Conservation (phyloP, 2,797 vertebrate genomes). For the Aphelocoma californica region DNA sequence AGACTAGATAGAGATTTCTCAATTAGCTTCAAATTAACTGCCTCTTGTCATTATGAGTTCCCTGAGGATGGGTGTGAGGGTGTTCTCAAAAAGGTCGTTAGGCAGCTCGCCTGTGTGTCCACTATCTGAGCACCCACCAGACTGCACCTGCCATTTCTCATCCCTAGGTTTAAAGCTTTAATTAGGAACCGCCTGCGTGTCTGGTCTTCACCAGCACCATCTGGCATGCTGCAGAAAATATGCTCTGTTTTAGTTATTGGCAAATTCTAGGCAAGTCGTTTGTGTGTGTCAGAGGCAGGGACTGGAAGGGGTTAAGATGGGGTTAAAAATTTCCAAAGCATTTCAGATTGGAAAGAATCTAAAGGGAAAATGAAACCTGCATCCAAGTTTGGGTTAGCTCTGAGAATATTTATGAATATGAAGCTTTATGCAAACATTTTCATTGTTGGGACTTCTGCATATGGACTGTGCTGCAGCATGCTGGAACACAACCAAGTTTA, state of each 20-base stretch:
- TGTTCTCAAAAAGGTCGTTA: slow-evolving; percentile 44
- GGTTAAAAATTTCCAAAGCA: not conserved
- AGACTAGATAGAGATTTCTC: slow-evolving; percentile 73
- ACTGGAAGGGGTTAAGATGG: not conserved
- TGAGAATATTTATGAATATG: not conserved
- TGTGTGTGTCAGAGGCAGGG: slow-evolving; percentile 5
- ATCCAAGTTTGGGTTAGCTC: not conserved
- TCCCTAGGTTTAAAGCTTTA: slow-evolving; percentile 74
- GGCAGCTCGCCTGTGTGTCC: slow-evolving; percentile 35
- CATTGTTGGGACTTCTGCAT: not conserved
- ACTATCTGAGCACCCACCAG: slow-evolving; percentile 51
- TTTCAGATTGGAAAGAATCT: not conserved
- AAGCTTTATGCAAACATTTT: not conserved
- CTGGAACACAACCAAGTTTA: not conserved
- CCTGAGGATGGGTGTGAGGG: slow-evolving; percentile 65
- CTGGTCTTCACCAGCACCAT: slow-evolving; percentile 75
- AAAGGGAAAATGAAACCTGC: not conserved
- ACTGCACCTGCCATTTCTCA: slow-evolving; percentile 66
- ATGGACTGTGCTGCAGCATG: not conserved
- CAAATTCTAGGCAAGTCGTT: slow-evolving; percentile 52
- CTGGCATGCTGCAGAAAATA: slow-evolving; percentile 68
- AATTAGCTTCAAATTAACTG: slow-evolving; percentile 80
- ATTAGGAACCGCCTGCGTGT: slow-evolving; percentile 73
- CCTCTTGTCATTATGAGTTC: slow-evolving; percentile 71
- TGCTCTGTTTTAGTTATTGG: slow-evolving; percentile 53